Conservation (phyloP, 2,797 vertebrate genomes). For the Eurystomus glaucurus region DNA sequence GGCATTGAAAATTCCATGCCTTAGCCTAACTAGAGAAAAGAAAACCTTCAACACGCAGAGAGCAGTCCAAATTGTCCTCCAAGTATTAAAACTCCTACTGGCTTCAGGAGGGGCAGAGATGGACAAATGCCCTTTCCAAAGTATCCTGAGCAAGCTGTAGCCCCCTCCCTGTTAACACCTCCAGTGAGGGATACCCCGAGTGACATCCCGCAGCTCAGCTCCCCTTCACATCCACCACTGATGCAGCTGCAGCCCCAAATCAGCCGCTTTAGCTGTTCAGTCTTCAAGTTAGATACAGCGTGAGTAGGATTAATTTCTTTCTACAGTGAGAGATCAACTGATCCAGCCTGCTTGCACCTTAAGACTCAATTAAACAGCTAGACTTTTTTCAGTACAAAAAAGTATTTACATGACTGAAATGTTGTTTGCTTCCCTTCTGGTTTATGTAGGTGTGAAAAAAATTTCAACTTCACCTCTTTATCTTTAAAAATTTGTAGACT, state of each 20-base stretch:
- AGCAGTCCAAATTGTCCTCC: not conserved
- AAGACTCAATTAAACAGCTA: not conserved
- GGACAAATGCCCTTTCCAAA: not conserved
- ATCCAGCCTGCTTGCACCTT: not conserved
- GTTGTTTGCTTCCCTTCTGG: fast-evolving
- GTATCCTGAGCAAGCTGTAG: not conserved
- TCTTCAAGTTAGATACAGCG: not conserved
- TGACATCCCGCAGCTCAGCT: not conserved
- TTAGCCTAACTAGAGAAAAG: not conserved
- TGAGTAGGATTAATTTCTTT: not conserved
- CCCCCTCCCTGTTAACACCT: fast-evolving
- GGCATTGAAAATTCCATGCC: not conserved
- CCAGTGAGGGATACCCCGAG: fast-evolving
- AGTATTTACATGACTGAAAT: fast-evolving
- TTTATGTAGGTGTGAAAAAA: not conserved
- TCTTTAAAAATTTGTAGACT: not conserved
- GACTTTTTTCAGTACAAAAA: not conserved
- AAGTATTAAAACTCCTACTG: not conserved
- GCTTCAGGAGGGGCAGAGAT: not conserved
- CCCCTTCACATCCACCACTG: not conserved
- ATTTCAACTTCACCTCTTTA: not conserved
- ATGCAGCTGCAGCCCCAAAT: not conserved
- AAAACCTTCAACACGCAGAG: not conserved
- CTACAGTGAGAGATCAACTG: not conserved
- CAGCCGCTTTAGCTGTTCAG: not conserved